Evolutionary conservation across 2,888 invertebrate species (phyloP).

Genomic region (Tachina fera): DNA sequence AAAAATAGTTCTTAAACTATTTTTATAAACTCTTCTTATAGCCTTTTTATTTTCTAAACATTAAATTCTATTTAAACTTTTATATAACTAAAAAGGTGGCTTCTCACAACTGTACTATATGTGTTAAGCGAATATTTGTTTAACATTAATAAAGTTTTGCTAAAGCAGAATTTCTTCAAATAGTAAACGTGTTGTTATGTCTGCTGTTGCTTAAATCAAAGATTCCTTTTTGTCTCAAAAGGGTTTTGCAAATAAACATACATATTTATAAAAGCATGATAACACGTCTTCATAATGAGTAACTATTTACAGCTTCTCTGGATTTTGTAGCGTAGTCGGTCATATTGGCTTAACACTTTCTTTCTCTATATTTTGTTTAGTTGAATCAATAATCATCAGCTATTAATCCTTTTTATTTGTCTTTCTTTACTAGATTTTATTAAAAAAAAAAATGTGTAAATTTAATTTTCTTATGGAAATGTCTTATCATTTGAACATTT

Average conservation of each 20-base stretch:
- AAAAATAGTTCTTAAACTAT: constrained; percentile 58
- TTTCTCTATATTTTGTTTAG: constrained; percentile 29
- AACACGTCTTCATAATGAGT: constrained; percentile 1
- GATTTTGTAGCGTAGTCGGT: background rate
- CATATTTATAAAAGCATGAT: background rate
- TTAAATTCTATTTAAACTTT: constrained; percentile 8
- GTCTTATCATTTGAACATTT: constrained; percentile 35
- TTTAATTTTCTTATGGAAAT: constrained; percentile 19
- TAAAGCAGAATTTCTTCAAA: background rate
- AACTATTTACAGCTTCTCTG: background rate
- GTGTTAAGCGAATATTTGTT: constrained; percentile 14
- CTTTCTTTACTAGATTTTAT: constrained; percentile 48
- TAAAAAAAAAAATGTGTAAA: constrained; percentile 60
- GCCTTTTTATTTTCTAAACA: constrained; percentile 1
- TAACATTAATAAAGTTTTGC: background rate
- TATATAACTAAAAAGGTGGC: constrained; percentile 21
- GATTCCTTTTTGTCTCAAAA: constrained; percentile 1
- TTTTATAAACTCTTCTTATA: constrained; percentile 49
- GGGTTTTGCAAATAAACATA: constrained; percentile 6
- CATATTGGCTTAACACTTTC: constrained; percentile 24
- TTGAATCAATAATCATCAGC: background rate
- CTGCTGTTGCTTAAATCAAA: background rate
- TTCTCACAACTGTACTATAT: background rate
- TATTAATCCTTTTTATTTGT: background rate
- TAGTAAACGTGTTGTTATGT: background rate